Evolutionary conservation across 1,140 invertebrate species (phyloP), one percentile per base, ranked within the genome.

Genomic region (Neomicropteryx cornuta): DNA sequence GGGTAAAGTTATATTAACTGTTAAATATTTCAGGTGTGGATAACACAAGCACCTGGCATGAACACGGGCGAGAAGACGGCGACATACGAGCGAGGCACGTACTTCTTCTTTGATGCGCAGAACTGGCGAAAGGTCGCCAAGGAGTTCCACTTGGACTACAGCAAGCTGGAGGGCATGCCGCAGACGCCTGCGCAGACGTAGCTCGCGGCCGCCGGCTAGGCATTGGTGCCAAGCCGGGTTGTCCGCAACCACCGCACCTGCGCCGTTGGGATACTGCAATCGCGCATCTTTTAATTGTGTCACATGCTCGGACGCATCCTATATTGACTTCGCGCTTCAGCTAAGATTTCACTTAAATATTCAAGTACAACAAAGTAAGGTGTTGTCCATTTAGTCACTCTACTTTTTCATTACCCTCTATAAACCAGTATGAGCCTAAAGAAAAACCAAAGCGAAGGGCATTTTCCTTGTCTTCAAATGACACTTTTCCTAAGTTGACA

Each of bases 21-120:
- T n/a, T n/a, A n/a, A n/a, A n/a, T n/a, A n/a, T n/a, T n/a, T n/a
- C n/a, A n/a, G n/a, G 87, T 97, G 48, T 99, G 96, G 96, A 92
- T 99, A 62, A 98, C 93, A 47, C 82, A 96, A 69, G 92, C 91
- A 49, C 91, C 90, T 40, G 91, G 92, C 45, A 79, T 90, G 67
- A 83, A 83, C 44, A 81, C 90, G 45, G 75, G 87, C 44, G 90
- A 97, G 66, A 97, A 97, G 70, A 95, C 91, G 46, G 77, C 76
- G 44, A 89, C 85, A 45, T 97, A 94, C 68, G 95, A 98, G 72
- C 76, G 92, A 53, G 94, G 95, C 66, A 97, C 92, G 47, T 99
- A 98, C 71, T 97, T 94, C 72, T 96, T 95, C 67, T 99, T 98
- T 67, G 96, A 99, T 74, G 87, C 89, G 52, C 83, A 87, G 68